phyloP scores from a whole-genome alignment of 2,888 invertebrate species.

The Melanotus villosus region DNA sequence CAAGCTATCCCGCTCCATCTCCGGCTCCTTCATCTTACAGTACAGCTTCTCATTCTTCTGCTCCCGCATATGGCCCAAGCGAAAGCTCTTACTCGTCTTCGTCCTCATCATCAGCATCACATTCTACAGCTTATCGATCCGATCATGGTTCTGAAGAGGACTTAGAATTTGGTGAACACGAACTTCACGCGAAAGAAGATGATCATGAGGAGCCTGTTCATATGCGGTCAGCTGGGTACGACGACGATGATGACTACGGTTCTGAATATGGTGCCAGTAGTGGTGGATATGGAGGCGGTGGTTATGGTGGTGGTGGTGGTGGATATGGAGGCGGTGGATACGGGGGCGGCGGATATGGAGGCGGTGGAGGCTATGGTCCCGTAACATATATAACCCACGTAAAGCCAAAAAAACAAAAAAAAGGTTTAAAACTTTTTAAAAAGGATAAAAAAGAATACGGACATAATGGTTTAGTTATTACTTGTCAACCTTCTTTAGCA shows the following conservation, averaged over 20 bases:
- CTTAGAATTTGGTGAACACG: slow-evolving; percentile 24
- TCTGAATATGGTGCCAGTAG: slow-evolving; percentile 5
- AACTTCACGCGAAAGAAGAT: slow-evolving; percentile 5
- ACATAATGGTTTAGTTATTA: slow-evolving; percentile 65
- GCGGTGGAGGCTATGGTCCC: slow-evolving; percentile 16
- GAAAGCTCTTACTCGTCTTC: not conserved
- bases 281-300: slow-evolving; percentile 24
- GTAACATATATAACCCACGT: slow-evolving; percentile 44
- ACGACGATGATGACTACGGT: slow-evolving; percentile 37
- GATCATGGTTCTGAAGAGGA: slow-evolving; percentile 43
- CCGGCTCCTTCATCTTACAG: slow-evolving; percentile 5
- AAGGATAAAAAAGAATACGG: slow-evolving; percentile 50
- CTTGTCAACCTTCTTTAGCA: slow-evolving; percentile 66
- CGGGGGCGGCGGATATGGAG: slow-evolving; percentile 19
- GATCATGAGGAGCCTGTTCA: slow-evolving; percentile 1
- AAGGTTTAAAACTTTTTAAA: slow-evolving; percentile 28
- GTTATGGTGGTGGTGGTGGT: slow-evolving; percentile 27
- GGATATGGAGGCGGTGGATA: slow-evolving; percentile 22
- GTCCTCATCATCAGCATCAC: slow-evolving; percentile 18
- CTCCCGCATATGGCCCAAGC: slow-evolving; percentile 32
- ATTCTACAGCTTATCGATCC: slow-evolving; percentile 29
- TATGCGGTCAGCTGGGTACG: slow-evolving; percentile 50
- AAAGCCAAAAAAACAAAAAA: slow-evolving; percentile 39
- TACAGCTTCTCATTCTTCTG: slow-evolving; percentile 28
- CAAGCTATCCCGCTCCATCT: not conserved